Evolutionary conservation across 2,113 vertebrate genomes (phyloP).

Genomic region (Pygoscelis antarcticus): DNA sequence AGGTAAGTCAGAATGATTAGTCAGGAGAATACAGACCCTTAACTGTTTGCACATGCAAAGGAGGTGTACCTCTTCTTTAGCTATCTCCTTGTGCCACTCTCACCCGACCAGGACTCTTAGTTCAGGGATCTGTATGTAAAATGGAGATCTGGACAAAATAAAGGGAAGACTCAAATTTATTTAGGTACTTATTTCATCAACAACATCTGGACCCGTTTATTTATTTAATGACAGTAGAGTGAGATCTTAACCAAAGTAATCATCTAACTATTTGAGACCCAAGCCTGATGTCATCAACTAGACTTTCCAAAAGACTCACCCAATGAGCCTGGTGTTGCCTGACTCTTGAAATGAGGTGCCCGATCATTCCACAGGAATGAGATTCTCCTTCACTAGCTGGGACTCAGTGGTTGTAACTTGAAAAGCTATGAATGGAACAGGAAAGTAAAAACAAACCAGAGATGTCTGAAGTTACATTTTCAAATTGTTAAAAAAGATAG

Average conservation of each 20-base stretch:
- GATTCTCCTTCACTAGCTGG: not conserved
- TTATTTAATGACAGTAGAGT: not conserved
- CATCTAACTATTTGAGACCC: not conserved
- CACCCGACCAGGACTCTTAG: not conserved
- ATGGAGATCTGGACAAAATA: not conserved
- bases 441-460: not conserved
- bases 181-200: not conserved
- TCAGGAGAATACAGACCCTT: not conserved
- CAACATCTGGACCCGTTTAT: not conserved
- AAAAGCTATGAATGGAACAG: not conserved
- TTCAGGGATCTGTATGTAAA: not conserved
- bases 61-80: not conserved
- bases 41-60: not conserved
- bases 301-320: not conserved
- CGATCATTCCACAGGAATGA: not conserved
- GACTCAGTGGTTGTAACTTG: not conserved
- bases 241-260: not conserved
- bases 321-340: not conserved
- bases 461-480: not conserved
- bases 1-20: not conserved
- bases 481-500: not conserved
- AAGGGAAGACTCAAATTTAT: not conserved
- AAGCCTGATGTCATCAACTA: not conserved
- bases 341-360: not conserved
- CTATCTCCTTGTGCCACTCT: not conserved